Evolutionary conservation across 2,888 invertebrate species (phyloP).

Genomic region (Brachyptera putata): DNA sequence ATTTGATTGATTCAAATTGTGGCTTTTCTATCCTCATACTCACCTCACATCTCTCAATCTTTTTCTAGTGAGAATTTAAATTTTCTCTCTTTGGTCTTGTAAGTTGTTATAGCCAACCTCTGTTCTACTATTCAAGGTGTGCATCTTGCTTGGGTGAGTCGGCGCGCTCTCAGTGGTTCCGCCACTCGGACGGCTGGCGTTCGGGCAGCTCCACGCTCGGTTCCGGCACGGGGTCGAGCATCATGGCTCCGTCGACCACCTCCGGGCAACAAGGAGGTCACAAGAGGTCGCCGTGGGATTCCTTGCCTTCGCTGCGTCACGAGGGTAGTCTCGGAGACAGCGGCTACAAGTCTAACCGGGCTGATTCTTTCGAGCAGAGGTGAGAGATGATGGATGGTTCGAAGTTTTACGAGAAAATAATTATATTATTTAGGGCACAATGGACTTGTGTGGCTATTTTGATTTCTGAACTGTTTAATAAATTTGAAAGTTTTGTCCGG

Average conservation of each 20-base stretch:
- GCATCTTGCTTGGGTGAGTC: slow-evolving; percentile 88
- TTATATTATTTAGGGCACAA: too few relatives aligned
- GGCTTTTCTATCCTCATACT: too few relatives aligned
- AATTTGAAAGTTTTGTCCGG: too few relatives aligned
- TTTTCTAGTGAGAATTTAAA: too few relatives aligned
- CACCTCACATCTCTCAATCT: too few relatives aligned
- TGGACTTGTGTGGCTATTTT: too few relatives aligned
- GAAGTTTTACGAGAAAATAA: too few relatives aligned
- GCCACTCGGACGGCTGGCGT: slow-evolving; percentile 85
- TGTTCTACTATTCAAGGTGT: too few relatives aligned
- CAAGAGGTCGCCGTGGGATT: slow-evolving; percentile 83
- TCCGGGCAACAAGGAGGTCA: slow-evolving; percentile 45
- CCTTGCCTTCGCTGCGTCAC: slow-evolving; percentile 76
- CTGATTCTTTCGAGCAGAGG: slow-evolving; percentile 85
- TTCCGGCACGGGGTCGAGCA: slow-evolving; percentile 48
- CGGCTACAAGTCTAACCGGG: slow-evolving; percentile 79
- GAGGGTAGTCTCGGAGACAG: slow-evolving; percentile 84
- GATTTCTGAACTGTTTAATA: too few relatives aligned
- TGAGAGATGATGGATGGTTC: slow-evolving; percentile 46
- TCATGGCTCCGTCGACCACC: slow-evolving; percentile 43
- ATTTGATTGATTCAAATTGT: too few relatives aligned
- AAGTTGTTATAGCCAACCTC: too few relatives aligned
- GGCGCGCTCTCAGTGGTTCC: slow-evolving; percentile 83
- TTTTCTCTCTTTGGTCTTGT: too few relatives aligned
- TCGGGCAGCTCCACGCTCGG: slow-evolving; percentile 68